A percentile compares a stretch with the other conserved stretches of the same genome.
phyloP scores from a whole-genome alignment of 2,797 vertebrate species.

The Botia kubotai region DNA sequence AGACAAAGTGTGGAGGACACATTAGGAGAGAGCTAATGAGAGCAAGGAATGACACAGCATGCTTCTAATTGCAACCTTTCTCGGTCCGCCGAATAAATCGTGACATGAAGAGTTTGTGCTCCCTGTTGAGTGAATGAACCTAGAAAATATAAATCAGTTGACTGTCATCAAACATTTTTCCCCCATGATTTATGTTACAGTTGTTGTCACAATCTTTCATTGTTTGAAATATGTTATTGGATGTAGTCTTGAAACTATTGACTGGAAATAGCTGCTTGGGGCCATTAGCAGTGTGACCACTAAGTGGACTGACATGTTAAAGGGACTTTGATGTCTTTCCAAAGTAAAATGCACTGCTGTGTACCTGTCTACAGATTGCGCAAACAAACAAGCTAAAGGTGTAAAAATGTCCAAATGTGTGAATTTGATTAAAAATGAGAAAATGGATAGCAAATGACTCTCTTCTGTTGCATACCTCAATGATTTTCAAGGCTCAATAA shows the following conservation, averaged over 20 bases:
- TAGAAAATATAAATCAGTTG: neutral
- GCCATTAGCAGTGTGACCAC: neutral
- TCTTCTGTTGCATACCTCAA: neutral
- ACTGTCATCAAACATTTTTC: constrained; percentile 1
- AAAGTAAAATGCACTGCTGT: neutral
- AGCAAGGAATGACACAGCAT: constrained; percentile 17
- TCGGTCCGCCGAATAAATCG: constrained; percentile 26
- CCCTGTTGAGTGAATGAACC: constrained; percentile 24
- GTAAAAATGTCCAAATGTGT: constrained; percentile 3
- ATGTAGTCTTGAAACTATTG: neutral
- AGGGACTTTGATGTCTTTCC: no score
- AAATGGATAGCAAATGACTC: neutral
- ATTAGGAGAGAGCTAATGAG: constrained; percentile 38
- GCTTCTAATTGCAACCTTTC: constrained; percentile 32
- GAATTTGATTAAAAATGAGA: neutral
- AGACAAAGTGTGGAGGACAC: neutral
- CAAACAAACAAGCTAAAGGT: neutral
- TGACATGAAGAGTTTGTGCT: constrained; percentile 23
- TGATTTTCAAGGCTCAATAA: constrained; percentile 4
- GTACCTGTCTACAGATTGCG: neutral
- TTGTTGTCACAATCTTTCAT: neutral
- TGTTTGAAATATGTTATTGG: neutral
- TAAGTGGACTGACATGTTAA: neutral
- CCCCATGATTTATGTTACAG: no score
- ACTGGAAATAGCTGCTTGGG: neutral